phyloP scores from a whole-genome alignment of 2,113 vertebrate genomes.

The Ptychochromis oligacanthus region DNA sequence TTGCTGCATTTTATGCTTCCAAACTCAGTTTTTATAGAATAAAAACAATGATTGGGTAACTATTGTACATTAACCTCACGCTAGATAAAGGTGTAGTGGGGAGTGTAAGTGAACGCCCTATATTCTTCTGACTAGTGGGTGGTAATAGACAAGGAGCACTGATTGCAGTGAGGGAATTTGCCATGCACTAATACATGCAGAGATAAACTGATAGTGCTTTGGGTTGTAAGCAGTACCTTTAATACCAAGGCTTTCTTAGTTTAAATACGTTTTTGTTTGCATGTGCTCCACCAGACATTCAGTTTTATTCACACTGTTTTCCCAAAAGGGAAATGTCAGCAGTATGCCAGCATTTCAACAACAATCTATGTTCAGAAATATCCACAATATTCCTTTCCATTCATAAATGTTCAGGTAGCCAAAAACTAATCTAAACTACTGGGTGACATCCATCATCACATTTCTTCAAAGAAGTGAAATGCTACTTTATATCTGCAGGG shows the following conservation, averaged over 20 bases:
- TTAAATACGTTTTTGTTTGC: not conserved
- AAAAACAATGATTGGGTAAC: conserved; percentile 12
- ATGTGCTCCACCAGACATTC: not conserved
- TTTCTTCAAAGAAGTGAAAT: conserved; percentile 7
- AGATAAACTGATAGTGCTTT: not conserved
- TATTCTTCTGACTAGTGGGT: not conserved
- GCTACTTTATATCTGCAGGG: not conserved
- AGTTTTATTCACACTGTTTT: not conserved
- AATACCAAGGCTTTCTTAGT: not conserved
- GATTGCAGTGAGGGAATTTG: not conserved
- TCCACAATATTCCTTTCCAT: not conserved
- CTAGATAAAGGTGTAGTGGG: conserved; percentile 5
- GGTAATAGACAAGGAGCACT: not conserved
- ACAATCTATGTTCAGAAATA: not conserved
- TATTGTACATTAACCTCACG: not conserved
- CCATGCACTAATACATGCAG: not conserved
- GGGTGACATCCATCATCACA: not conserved
- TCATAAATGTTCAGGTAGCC: not conserved
- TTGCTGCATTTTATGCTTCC: not conserved
- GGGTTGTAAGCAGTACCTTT: not conserved
- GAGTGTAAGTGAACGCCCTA: not conserved
- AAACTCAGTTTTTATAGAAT: conserved; percentile 3
- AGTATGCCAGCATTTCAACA: not conserved
- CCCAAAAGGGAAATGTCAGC: not conserved
- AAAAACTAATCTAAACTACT: not conserved